These are phyloP conservation scores for Crenichthys baileyi DNA, from an alignment of 2,797 vertebrate genomes.

Conservation along the genomic window DNA sequence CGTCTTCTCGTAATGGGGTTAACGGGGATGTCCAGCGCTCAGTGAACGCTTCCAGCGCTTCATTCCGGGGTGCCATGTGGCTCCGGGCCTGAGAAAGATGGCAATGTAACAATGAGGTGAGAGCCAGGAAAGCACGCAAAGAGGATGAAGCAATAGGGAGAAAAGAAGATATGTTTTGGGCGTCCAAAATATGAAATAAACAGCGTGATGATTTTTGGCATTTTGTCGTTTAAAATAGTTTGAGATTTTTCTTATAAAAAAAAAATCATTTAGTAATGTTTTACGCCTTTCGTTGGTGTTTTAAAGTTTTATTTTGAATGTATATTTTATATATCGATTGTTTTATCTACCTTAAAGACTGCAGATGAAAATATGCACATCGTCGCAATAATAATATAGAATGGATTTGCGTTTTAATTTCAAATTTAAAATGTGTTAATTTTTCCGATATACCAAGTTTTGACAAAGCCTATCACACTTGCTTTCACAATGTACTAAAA, in stretches of 20 bases:
- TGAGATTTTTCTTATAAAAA: neutral
- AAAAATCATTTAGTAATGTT: neutral
- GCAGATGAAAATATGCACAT: neutral
- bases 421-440: neutral
- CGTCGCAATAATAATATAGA: neutral
- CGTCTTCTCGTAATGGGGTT: slow-evolving; percentile 88
- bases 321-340: neutral
- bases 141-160: neutral
- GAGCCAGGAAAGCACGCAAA: slow-evolving; percentile 18
- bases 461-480: neutral
- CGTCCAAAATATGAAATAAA: neutral
- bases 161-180: neutral
- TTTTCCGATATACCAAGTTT: neutral
- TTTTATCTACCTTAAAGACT: neutral
- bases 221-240: neutral
- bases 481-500: neutral
- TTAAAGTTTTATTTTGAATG: neutral
- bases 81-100: slow-evolving; percentile 50
- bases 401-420: neutral
- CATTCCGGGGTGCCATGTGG: slow-evolving; percentile 34
- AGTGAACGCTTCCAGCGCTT: slow-evolving; percentile 77
- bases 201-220: neutral
- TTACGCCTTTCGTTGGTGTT: neutral
- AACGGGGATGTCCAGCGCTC: slow-evolving; percentile 84
- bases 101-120: slow-evolving; percentile 32